phyloP scores from a whole-genome alignment of 2,797 vertebrate species.

The Nothura maculosa region DNA sequence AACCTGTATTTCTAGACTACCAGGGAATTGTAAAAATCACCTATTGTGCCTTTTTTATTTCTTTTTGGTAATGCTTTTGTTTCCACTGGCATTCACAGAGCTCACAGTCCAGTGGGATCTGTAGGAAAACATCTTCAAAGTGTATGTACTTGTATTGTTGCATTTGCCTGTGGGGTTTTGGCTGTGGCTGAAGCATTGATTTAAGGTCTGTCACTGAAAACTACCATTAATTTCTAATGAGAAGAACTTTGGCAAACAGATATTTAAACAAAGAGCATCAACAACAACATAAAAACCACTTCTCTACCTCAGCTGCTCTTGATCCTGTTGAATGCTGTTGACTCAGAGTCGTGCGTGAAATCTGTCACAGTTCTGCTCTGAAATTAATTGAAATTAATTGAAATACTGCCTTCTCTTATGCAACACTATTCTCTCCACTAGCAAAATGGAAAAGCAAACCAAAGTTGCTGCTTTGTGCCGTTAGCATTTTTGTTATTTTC shows the following conservation, averaged over 20 bases:
- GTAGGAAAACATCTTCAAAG: slow-evolving; percentile 49
- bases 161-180: neutral
- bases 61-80: slow-evolving; percentile 7
- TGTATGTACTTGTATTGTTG: neutral
- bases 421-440: neutral
- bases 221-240: slow-evolving; percentile 25
- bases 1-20: slow-evolving; percentile 19
- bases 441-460: neutral
- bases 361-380: neutral
- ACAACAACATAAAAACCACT: neutral
- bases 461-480: neutral
- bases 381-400: neutral
- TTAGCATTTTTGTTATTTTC: neutral
- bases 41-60: neutral
- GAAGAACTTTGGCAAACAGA: slow-evolving; percentile 4
- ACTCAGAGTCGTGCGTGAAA: neutral
- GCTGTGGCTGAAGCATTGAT: neutral
- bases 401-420: neutral
- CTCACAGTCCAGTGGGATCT: neutral
- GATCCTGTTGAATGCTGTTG: slow-evolving; percentile 2
- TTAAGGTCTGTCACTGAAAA: slow-evolving; percentile 19
- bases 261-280: slow-evolving; percentile 39
- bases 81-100: slow-evolving; percentile 6
- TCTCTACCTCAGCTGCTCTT: slow-evolving; percentile 6
- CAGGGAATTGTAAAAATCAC: slow-evolving; percentile 5